Conservation (phyloP, 2,113 vertebrate genomes). For the Beaufortia kweichowensis region DNA sequence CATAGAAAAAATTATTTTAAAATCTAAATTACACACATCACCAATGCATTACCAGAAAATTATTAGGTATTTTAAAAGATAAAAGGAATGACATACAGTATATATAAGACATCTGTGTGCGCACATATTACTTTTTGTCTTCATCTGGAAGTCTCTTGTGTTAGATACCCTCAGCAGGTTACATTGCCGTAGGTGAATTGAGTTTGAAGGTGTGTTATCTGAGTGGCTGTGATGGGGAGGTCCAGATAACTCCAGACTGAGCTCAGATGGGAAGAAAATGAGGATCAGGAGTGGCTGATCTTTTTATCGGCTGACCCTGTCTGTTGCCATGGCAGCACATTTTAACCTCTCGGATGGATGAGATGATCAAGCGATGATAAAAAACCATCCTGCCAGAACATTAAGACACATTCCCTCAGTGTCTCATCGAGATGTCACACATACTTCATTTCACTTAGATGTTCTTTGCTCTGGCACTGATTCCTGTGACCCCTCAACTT, state of each 20-base stretch:
- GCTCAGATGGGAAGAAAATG: conserved; percentile 80
- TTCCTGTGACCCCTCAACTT: background rate
- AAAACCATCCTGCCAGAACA: conserved; percentile 16
- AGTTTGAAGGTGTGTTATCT: conserved; percentile 89
- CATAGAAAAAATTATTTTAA: no score
- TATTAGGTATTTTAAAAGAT: no score
- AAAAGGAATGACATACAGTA: background rate
- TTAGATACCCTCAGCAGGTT: conserved; percentile 60
- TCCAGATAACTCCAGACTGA: conserved; percentile 86
- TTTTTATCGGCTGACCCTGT: conserved; percentile 87
- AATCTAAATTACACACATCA: no score
- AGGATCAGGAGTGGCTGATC: conserved; percentile 86
- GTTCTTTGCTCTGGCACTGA: background rate
- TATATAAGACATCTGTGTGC: background rate
- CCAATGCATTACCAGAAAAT: no score
- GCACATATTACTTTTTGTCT: background rate
- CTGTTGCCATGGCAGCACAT: conserved; percentile 86
- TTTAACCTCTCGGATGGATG: conserved; percentile 76
- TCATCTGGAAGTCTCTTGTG: background rate
- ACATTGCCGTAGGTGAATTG: conserved; percentile 86
- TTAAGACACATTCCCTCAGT: conserved; percentile 20
- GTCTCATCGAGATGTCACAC: conserved; percentile 4
- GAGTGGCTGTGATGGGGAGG: conserved; percentile 84
- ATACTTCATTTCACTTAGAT: conserved; percentile 4
- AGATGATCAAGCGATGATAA: conserved; percentile 43